Base-by-base conservation (phyloP, 2,888 invertebrate species). In the Erpobdella octoculata region DNA sequence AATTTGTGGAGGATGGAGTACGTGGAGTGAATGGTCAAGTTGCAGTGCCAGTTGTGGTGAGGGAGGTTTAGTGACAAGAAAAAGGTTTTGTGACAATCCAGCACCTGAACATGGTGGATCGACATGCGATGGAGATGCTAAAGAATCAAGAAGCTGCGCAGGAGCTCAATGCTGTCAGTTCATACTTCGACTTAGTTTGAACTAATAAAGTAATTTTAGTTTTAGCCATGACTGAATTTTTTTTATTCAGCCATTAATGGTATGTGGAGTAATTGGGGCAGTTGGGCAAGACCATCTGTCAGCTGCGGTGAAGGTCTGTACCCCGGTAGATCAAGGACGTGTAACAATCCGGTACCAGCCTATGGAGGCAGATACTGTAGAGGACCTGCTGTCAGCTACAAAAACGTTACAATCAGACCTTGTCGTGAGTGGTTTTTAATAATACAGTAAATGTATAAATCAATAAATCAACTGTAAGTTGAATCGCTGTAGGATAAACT, bases 41-140 rank as follows among this genome's bases (percentile, higher is more conserved):
- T 66, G 65, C 46, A 71, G 65, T 46, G 71, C 71, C 53, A 71
- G 66, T 62, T 71, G 71, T 25, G 71, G 71, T 36, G 31, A 37
- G 4, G 71, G 71, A 12, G 71, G 65, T 35, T 53, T 38, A 38
- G 65, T 65, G 2, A 33, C 36, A 18, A 33, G 65, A 18, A 21
- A 37, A 65, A 31, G 65, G 37, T 36, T 21, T n/a, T 46, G 68
- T 28, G 68, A 72, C 73, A 46, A 31, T 25, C 82, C 82, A 1
- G 71, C 74, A 9, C 80, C 82, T 2, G 75, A 76, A 48, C 77
- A 78, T 74, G 81, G 80, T 41, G 83, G 83, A 1, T 72, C 71
- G 6, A 59, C 66, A 1, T 83, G 83, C 75, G 68, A 59, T n/a
- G 83, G 82, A 5, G 75, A 74, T 12, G 74, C 72, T 38, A 73